phyloP scores from a whole-genome alignment of 2,797 vertebrate species.

The Molossus molossus region DNA sequence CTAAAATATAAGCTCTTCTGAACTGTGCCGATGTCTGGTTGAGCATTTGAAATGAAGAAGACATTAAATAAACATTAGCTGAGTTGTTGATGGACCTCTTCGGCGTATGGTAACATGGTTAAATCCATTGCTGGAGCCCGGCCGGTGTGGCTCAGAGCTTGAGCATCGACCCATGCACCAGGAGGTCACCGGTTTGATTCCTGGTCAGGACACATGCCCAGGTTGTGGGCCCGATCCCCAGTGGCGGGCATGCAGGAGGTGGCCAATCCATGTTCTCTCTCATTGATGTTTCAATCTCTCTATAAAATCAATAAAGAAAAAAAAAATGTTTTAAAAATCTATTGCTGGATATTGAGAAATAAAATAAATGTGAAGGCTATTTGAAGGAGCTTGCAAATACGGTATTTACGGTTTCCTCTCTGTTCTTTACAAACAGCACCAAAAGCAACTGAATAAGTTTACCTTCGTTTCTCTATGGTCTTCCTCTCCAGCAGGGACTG shows the following conservation, averaged over 20 bases:
- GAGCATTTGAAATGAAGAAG: not conserved
- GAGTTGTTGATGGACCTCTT: not conserved
- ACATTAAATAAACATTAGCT: not conserved
- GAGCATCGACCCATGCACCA: too few relatives aligned
- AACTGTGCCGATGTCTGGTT: not conserved
- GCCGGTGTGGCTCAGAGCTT: too few relatives aligned
- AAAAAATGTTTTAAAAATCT: not conserved
- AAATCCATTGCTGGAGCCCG: not conserved
- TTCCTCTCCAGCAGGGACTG: not conserved
- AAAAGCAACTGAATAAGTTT: not conserved
- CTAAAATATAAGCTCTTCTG: not conserved
- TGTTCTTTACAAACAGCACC: not conserved
- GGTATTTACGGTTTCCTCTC: not conserved
- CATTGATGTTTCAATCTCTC: too few relatives aligned
- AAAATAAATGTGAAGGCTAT: not conserved
- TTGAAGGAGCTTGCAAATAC: not conserved
- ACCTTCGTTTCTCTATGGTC: not conserved
- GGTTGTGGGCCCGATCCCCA: too few relatives aligned
- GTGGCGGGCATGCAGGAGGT: too few relatives aligned
- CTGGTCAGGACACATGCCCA: too few relatives aligned
- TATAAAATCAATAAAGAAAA: too few relatives aligned
- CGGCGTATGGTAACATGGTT: not conserved
- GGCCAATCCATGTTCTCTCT: too few relatives aligned
- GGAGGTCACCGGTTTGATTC: too few relatives aligned
- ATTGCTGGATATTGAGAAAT: not conserved